phyloP scores from a whole-genome alignment of 2,888 invertebrate genomes.

The Suillia variegata region DNA sequence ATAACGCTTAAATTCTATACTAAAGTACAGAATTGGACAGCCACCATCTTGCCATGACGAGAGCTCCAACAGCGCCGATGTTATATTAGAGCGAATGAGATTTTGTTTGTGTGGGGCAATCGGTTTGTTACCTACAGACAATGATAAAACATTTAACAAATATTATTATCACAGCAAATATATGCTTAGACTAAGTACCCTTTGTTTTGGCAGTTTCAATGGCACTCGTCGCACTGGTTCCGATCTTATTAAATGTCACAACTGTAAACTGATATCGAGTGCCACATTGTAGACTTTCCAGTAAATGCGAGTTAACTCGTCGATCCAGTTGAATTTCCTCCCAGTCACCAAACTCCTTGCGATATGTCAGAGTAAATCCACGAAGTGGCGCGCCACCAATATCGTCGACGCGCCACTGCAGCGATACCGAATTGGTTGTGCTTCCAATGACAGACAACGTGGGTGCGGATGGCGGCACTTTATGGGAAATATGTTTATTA shows the following conservation, averaged over 20 bases:
- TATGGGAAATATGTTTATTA: not conserved
- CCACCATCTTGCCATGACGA: conserved; percentile 82
- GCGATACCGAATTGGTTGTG: conserved; percentile 63
- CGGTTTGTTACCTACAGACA: conserved; percentile 64
- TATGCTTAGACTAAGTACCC: too few species aligned
- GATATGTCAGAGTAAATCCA: conserved; percentile 64
- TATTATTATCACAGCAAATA: too few species aligned
- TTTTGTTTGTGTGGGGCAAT: conserved; percentile 73
- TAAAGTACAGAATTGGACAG: conserved; percentile 77
- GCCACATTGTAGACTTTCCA: conserved; percentile 78
- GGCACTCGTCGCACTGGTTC: conserved; percentile 73
- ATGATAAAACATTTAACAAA: too few species aligned
- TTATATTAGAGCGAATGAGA: conserved; percentile 75
- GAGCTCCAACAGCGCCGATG: conserved; percentile 76
- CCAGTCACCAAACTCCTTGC: conserved; percentile 65
- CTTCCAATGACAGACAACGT: conserved; percentile 63
- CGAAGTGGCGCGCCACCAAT: conserved; percentile 65
- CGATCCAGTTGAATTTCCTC: conserved; percentile 64
- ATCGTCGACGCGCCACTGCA: conserved; percentile 65
- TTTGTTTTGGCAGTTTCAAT: conserved; percentile 74
- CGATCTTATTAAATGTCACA: conserved; percentile 77
- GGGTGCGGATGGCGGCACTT: conserved; percentile 67
- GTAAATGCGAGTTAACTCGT: conserved; percentile 67
- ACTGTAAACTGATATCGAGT: conserved; percentile 77
- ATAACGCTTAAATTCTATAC: conserved; percentile 56